A percentile compares a stretch with the other conserved stretches of the same genome.
phyloP scores from a whole-genome alignment of 2,888 invertebrate genomes.

The Chloromyia formosa region DNA sequence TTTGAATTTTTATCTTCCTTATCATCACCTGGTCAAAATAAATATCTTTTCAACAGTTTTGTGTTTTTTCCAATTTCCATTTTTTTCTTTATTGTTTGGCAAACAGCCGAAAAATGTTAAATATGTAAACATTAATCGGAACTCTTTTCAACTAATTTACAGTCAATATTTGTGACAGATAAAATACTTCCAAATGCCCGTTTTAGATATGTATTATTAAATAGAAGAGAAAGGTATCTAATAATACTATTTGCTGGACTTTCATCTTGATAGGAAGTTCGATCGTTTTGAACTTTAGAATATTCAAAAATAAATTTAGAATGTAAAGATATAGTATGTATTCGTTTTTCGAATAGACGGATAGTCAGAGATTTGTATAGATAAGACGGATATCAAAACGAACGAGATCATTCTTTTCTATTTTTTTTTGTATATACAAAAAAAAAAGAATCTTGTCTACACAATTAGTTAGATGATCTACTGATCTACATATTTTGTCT shows the following conservation, averaged over 20 bases:
- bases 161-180: slow-evolving; percentile 42
- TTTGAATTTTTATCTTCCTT: slow-evolving; percentile 10
- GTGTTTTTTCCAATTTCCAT: too few species aligned
- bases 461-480: background rate
- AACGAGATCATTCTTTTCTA: background rate
- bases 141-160: slow-evolving; percentile 35
- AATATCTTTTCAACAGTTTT: slow-evolving; percentile 8
- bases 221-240: too few species aligned
- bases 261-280: slow-evolving; percentile 23
- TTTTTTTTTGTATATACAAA: too few species aligned
- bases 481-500: background rate
- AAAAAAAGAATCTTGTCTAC: background rate
- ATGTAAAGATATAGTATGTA: too few species aligned
- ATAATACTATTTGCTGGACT: slow-evolving; percentile 15
- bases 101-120: too few species aligned
- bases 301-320: too few species aligned
- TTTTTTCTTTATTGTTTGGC: too few species aligned
- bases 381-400: background rate
- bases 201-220: too few species aligned
- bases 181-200: slow-evolving; percentile 17
- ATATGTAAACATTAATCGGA: too few species aligned
- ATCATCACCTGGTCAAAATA: slow-evolving; percentile 37
- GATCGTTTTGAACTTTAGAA: too few species aligned
- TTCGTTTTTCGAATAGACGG: too few species aligned
- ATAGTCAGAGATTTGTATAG: background rate